Evolutionary conservation across 2,888 invertebrate genomes (phyloP), one percentile per base, ranked within the genome.

Genomic region (Dromius quadrimaculatus): DNA sequence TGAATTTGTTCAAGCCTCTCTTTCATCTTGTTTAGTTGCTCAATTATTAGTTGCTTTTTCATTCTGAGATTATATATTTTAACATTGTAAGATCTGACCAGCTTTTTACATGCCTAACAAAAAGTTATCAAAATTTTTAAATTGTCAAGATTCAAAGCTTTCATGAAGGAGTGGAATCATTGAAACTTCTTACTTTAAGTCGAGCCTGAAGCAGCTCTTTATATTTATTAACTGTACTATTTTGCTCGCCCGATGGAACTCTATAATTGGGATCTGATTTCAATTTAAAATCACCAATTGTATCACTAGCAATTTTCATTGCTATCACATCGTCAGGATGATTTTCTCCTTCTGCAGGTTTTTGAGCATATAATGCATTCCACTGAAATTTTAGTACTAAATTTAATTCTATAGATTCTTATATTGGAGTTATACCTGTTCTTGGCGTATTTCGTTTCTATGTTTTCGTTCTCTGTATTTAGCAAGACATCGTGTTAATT

Each of bases 201-300:
- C 90, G 83, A 0, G 85, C 81, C 3, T 86, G 77, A 59, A 92
- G 85, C 8, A 92, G 80, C 74, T 90, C 84, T 54, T 90, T 84
- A 76, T 89, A 87, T 76, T 89, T 89, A 54, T 82, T 83, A 0
- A 85, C 79, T 0, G 90, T 83, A 74, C 85, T 85, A 72, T 86
- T 85, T 2, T 82, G 84, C 57, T 86, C 82, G 8, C 88, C 83
- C 0, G 81, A 81, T 0, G 85, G 83, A 0, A 88, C 86, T 70
- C 88, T 87, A 75, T 88, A 92, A 71, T 89, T 87, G 0, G 85
- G 79, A 11, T 89, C 87, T 0, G 89, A 88, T 83, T 95, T 95
- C 5, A 95, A 82, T 76, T 92, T 88, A 74, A 90, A 91, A 80
- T 94, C 92, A 1, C 95, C 95, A 75, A 94, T 90, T 6, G 89